phyloP scores from a whole-genome alignment of 53 echinoderm and acorn worm genomes.

The Hippasteria phrygiana region DNA sequence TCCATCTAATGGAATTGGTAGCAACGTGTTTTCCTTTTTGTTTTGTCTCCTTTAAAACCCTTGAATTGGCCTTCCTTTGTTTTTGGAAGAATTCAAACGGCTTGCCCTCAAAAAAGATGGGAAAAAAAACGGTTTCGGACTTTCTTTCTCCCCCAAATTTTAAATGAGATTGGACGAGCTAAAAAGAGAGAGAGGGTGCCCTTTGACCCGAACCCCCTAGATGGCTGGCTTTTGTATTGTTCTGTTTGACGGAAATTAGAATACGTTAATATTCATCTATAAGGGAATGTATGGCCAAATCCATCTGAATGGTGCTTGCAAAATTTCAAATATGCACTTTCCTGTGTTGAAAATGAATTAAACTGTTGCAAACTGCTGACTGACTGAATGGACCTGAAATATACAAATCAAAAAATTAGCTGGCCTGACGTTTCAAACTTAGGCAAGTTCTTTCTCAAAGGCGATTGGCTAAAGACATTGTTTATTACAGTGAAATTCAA shows the following conservation, averaged over 20 bases:
- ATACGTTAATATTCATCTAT: not conserved
- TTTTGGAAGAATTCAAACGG: not conserved
- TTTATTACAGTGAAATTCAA: not conserved
- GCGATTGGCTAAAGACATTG: not conserved
- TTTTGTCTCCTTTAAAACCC: not conserved
- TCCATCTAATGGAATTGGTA: slow-evolving; percentile 64
- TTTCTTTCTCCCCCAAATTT: no score
- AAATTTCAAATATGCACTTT: no score
- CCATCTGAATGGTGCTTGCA: slow-evolving; percentile 10
- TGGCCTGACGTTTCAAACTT: not conserved
- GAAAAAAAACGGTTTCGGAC: not conserved
- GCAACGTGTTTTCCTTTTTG: slow-evolving; percentile 14
- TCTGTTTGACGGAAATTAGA: slow-evolving; percentile 40
- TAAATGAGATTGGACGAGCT: no score
- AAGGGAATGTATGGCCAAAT: slow-evolving; percentile 58
- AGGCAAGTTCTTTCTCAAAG: not conserved
- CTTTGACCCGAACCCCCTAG: not conserved
- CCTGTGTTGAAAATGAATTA: no score
- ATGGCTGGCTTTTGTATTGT: slow-evolving; percentile 68
- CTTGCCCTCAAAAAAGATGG: not conserved
- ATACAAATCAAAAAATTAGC: no score
- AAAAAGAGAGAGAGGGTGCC: not conserved
- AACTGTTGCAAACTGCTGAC: no score
- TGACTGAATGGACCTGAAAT: no score
- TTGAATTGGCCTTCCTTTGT: not conserved